Percentiles rank a stretch among this genome's conserved stretches.
phyloP scores from a whole-genome alignment of 2,113 vertebrate genomes.

The Limanda limanda region DNA sequence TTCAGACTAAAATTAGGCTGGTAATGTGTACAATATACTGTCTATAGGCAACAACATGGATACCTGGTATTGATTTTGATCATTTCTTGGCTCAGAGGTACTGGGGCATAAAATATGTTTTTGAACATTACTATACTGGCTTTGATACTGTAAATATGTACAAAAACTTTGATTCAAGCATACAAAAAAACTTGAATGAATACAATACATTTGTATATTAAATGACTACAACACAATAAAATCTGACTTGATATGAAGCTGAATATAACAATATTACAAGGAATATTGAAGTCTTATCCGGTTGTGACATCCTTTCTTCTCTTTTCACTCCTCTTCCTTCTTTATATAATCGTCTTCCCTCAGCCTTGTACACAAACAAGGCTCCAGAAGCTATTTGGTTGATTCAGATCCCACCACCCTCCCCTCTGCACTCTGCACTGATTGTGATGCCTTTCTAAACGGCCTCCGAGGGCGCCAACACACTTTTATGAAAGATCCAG shows the following conservation, averaged over 20 bases:
- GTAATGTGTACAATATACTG: neutral
- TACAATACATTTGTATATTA: neutral
- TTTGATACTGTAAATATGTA: too few species aligned
- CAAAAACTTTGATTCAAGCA: neutral
- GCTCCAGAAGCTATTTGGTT: constrained; percentile 24
- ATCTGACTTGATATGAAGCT: neutral
- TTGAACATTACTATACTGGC: too few species aligned
- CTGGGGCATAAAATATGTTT: too few species aligned
- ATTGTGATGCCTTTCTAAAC: constrained; percentile 70
- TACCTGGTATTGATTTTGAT: too few species aligned
- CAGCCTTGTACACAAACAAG: constrained; percentile 39
- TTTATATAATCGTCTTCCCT: neutral
- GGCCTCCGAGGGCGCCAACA: constrained; percentile 62
- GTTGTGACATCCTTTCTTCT: constrained; percentile 1
- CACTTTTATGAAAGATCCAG: constrained; percentile 75
- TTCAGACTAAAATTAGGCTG: neutral
- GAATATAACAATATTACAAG: neutral
- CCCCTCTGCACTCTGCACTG: constrained; percentile 47
- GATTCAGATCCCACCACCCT: constrained; percentile 5
- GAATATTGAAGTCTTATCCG: neutral
- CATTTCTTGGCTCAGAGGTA: too few species aligned
- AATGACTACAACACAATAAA: neutral
- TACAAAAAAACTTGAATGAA: neutral
- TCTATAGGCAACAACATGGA: too few species aligned
- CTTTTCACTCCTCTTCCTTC: neutral